Percentiles rank a stretch among this genome's conserved stretches.
These are phyloP conservation scores for Dendrocincla fuliginosa DNA, from an alignment of 2,797 vertebrate species.

Conservation along the genomic window DNA sequence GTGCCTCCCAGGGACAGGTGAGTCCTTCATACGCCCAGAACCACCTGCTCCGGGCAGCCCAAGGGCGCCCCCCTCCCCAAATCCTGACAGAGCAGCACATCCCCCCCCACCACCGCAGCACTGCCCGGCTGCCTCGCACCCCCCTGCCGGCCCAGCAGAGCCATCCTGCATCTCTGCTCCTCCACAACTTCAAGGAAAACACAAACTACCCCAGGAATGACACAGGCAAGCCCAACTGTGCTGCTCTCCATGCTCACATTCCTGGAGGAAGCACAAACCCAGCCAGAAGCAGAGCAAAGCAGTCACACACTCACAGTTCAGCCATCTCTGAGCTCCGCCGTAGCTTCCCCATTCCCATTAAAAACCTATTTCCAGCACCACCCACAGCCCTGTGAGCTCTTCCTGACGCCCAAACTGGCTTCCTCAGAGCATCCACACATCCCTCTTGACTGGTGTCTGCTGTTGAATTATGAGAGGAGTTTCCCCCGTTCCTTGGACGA, in stretches of 20 bases:
- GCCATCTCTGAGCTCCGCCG: rapidly evolving
- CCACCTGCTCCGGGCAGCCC: background rate
- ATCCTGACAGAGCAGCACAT: background rate
- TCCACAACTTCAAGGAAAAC: background rate
- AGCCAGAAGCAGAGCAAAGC: background rate
- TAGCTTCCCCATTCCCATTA: background rate
- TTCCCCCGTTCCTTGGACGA: background rate
- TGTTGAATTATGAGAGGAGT: background rate
- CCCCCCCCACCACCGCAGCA: background rate
- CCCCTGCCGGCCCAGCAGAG: background rate
- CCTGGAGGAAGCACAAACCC: background rate
- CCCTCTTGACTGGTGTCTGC: background rate
- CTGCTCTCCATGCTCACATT: rapidly evolving
- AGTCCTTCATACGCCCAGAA: background rate
- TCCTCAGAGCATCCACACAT: rapidly evolving
- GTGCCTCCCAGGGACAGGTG: background rate
- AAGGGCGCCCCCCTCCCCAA: background rate
- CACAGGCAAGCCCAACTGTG: background rate
- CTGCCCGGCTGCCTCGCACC: background rate
- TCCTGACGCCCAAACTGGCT: background rate
- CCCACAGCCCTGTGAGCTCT: background rate
- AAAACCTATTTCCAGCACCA: background rate
- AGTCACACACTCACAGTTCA: rapidly evolving
- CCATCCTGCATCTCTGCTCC: background rate
- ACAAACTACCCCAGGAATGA: background rate